Percentiles rank a stretch among this genome's conserved stretches.
phyloP scores from a whole-genome alignment of 92 coral and sea anemone genomes.

The Meandrina meandrites region DNA sequence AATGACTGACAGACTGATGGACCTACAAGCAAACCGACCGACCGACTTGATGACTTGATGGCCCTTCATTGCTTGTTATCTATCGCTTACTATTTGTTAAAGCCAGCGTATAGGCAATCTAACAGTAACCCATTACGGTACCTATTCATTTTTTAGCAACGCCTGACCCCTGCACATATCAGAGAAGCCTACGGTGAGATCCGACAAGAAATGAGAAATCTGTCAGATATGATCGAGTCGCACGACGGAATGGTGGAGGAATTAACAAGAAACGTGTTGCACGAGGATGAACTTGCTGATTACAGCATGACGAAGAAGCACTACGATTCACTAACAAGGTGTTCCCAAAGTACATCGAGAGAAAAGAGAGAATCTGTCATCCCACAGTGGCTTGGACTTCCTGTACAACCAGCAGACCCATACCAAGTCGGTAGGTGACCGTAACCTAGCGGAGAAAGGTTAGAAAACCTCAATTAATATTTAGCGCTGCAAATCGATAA shows the following conservation, averaged over 20 bases:
- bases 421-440: constrained; percentile 11
- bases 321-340: constrained; percentile 45
- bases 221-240: constrained; percentile 7
- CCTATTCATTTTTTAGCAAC: neutral
- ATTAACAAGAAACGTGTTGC: constrained; percentile 6
- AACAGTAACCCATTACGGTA: neutral
- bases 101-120: neutral
- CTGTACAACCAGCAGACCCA: constrained; percentile 31
- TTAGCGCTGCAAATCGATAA: no score
- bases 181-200: constrained; percentile 49
- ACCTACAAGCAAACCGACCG: no score
- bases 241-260: constrained; percentile 8
- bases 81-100: no score
- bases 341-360: neutral
- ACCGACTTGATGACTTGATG: no score
- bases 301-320: constrained; percentile 60
- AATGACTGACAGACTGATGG: no score
- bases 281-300: constrained; percentile 19
- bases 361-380: constrained; percentile 51
- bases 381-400: constrained; percentile 78
- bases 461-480: neutral
- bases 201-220: neutral
- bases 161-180: constrained; percentile 25
- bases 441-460: neutral
- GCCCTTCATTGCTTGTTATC: no score